Evolutionary conservation across 2,888 invertebrate genomes (phyloP).

Genomic region (Baccha elongata): DNA sequence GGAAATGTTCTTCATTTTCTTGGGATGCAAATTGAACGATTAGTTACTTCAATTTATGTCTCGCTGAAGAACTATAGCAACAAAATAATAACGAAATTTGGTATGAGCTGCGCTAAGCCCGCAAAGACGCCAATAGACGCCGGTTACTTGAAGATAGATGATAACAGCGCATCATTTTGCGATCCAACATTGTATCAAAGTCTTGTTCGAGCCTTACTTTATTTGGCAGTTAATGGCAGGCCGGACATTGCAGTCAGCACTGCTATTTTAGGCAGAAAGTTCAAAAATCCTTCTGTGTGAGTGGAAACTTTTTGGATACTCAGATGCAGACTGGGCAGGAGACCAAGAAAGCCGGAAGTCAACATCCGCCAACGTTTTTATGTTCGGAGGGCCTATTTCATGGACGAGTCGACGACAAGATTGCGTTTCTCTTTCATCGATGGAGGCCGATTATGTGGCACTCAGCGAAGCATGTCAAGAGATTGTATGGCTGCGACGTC

Average conservation of each 20-base stretch:
- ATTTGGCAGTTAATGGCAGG: not conserved
- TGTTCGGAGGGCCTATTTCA: not conserved
- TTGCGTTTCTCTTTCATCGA: slow-evolving; percentile 6
- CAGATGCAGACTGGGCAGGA: not conserved
- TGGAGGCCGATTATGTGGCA: not conserved
- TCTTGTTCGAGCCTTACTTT: not conserved
- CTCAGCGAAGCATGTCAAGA: slow-evolving; percentile 4
- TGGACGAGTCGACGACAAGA: not conserved
- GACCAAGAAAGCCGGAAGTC: not conserved
- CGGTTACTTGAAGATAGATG: slow-evolving; percentile 5
- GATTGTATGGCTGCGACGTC: slow-evolving; percentile 7
- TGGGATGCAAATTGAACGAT: slow-evolving; percentile 20
- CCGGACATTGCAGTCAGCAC: not conserved
- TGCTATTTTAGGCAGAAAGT: not conserved
- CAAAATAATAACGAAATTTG: not conserved
- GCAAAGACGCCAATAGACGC: slow-evolving; percentile 8
- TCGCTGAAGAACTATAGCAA: slow-evolving; percentile 4
- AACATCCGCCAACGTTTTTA: not conserved
- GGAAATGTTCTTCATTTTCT: slow-evolving; percentile 18
- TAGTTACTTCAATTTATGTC: not conserved
- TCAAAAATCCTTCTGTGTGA: not conserved
- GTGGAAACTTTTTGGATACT: not conserved
- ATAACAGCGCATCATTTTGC: not conserved
- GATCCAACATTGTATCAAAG: not conserved
- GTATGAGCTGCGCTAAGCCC: slow-evolving; percentile 10